Conservation (phyloP, 1,140 invertebrate species). For the Phymastichus coffea region DNA sequence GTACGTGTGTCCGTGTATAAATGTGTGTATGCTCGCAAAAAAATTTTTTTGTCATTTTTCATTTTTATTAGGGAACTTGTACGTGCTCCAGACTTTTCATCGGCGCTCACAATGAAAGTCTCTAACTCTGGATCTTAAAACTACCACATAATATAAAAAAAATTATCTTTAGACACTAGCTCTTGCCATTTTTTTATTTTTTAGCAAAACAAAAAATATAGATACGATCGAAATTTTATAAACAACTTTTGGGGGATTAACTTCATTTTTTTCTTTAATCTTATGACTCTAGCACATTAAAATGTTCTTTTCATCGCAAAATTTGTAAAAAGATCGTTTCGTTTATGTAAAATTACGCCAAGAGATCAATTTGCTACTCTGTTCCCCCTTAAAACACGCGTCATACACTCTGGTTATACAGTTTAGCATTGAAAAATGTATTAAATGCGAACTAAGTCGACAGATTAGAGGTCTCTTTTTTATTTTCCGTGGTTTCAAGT, state of each 20-base stretch:
- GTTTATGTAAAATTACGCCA: conserved; percentile 28
- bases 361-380: no score
- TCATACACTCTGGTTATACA: no score
- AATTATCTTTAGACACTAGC: conserved; percentile 23
- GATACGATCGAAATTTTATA: conserved; percentile 7
- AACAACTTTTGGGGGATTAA: conserved; percentile 1
- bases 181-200: neutral
- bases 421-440: no score
- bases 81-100: conserved; percentile 30
- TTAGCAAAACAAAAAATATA: conserved; percentile 28
- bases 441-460: conserved; percentile 16
- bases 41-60: conserved; percentile 20
- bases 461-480: conserved; percentile 4
- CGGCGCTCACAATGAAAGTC: conserved; percentile 29
- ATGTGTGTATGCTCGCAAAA: conserved; percentile 16
- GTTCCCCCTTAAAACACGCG: no score
- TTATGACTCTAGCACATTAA: conserved; percentile 18
- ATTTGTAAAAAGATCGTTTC: conserved; percentile 20
- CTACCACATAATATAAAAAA: conserved; percentile 30
- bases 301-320: conserved; percentile 12
- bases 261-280: conserved; percentile 3
- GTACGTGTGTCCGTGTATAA: conserved; percentile 8
- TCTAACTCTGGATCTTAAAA: conserved; percentile 32
- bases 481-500: no score
- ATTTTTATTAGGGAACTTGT: conserved; percentile 30